Evolutionary conservation across 2,797 vertebrate genomes (phyloP).

Genomic region (Neosilurus hyrtlii): DNA sequence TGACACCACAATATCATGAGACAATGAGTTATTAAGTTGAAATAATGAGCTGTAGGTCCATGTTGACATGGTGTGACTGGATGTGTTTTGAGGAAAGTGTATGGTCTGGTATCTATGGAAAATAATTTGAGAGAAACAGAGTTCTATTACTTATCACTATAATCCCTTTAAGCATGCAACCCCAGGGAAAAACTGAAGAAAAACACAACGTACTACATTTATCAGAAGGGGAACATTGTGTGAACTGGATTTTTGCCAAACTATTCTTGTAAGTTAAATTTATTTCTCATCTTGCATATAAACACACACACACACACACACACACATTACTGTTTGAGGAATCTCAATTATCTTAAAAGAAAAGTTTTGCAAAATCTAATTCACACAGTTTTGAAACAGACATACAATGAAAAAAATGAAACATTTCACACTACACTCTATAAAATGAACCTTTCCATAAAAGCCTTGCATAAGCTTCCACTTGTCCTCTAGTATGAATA

Average conservation of each 20-base stretch:
- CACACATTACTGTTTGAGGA: not conserved
- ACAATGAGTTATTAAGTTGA: not conserved
- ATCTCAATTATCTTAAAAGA: too few species aligned
- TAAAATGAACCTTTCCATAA: slow-evolving; percentile 12
- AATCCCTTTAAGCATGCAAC: not conserved
- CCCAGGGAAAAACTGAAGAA: not conserved
- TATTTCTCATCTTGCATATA: not conserved
- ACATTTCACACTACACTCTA: slow-evolving; percentile 16
- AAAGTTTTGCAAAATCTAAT: too few species aligned
- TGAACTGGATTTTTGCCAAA: not conserved
- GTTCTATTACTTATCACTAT: not conserved
- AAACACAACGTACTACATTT: not conserved
- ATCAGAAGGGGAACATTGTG: not conserved
- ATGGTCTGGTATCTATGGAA: slow-evolving; percentile 3
- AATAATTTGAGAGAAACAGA: not conserved
- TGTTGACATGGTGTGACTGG: not conserved
- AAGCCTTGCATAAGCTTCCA: not conserved
- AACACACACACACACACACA: not conserved
- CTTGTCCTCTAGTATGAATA: slow-evolving; percentile 26
- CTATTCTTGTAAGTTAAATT: not conserved
- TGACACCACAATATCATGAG: not conserved
- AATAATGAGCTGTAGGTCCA: not conserved
- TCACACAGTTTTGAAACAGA: not conserved
- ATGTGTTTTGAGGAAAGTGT: not conserved
- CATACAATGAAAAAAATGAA: slow-evolving; percentile 2